Percentiles rank a stretch among this genome's conserved stretches.
Evolutionary conservation across 2,888 invertebrate species (phyloP).

Genomic region (Thysanoteuthis rhombus): DNA sequence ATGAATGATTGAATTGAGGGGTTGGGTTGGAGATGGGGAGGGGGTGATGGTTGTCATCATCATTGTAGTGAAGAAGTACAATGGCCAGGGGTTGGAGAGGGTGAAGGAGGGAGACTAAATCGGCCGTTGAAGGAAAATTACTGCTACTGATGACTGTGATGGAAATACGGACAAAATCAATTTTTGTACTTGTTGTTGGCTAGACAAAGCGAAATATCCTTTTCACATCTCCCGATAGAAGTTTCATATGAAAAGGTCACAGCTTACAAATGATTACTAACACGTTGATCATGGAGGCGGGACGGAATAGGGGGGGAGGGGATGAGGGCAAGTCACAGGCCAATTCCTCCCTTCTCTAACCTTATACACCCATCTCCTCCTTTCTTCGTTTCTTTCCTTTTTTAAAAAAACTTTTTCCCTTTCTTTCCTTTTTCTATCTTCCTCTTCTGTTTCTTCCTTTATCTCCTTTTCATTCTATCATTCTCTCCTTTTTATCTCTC

Average conservation of each 20-base stretch:
- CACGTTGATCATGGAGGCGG: background rate
- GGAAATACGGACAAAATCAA: background rate
- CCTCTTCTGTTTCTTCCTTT: background rate
- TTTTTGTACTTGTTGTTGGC: slow-evolving; percentile 1
- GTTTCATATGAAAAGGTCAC: slow-evolving; percentile 12
- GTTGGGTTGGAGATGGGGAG: too few relatives aligned
- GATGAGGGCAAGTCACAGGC: background rate
- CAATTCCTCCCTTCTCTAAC: slow-evolving; percentile 19
- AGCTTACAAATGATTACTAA: background rate
- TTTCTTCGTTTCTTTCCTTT: background rate
- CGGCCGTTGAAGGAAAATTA: background rate
- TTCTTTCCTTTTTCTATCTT: too few relatives aligned
- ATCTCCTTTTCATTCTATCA: background rate
- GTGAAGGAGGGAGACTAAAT: background rate
- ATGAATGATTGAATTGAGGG: background rate
- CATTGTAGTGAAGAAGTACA: too few relatives aligned
- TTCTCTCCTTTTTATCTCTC: background rate
- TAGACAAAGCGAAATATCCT: slow-evolving; percentile 12
- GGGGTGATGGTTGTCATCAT: too few relatives aligned
- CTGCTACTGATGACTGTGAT: background rate
- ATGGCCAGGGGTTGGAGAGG: background rate
- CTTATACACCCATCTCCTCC: background rate
- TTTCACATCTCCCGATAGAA: background rate
- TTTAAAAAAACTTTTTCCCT: too few relatives aligned
- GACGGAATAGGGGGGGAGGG: background rate